These are phyloP conservation scores for Timema cristinae DNA, from an alignment of 2,888 invertebrate genomes.

Conservation along the genomic window DNA sequence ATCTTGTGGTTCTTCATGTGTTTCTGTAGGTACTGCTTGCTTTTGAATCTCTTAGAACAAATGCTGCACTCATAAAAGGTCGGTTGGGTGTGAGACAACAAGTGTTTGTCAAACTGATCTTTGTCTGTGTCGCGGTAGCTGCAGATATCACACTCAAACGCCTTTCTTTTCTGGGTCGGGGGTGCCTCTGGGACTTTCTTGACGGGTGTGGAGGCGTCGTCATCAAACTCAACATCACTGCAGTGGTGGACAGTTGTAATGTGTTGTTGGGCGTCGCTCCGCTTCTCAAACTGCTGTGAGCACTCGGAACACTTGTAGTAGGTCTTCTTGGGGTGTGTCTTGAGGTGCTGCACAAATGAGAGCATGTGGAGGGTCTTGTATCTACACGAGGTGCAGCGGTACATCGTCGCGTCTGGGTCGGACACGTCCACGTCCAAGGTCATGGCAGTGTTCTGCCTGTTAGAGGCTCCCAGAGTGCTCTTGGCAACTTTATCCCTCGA, in stretches of 20 bases:
- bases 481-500: no score
- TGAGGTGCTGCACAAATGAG: conserved; percentile 16
- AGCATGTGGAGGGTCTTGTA: conserved; percentile 17
- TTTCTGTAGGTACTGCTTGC: conserved; percentile 15
- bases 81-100: conserved; percentile 18
- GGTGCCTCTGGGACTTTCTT: not conserved
- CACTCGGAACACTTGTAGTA: conserved; percentile 30
- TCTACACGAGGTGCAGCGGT: conserved; percentile 21
- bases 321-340: conserved; percentile 17
- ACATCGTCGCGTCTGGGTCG: conserved; percentile 11
- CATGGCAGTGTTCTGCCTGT: not conserved
- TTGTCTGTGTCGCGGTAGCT: conserved; percentile 20
- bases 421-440: not conserved
- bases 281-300: conserved; percentile 25
- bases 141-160: conserved; percentile 27
- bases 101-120: conserved; percentile 24
- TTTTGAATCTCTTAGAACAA: conserved; percentile 25
- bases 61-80: conserved; percentile 22
- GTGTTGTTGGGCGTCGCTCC: conserved; percentile 26
- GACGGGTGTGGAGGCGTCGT: not conserved
- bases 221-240: conserved; percentile 9
- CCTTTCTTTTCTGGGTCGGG: not conserved
- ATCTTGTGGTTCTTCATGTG: conserved; percentile 21
- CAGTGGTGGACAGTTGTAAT: conserved; percentile 22
- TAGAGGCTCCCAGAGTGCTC: no score